Evolutionary conservation across 2,797 vertebrate genomes (phyloP), one percentile per base, ranked within the genome.

Genomic region (Lagodon rhomboides): DNA sequence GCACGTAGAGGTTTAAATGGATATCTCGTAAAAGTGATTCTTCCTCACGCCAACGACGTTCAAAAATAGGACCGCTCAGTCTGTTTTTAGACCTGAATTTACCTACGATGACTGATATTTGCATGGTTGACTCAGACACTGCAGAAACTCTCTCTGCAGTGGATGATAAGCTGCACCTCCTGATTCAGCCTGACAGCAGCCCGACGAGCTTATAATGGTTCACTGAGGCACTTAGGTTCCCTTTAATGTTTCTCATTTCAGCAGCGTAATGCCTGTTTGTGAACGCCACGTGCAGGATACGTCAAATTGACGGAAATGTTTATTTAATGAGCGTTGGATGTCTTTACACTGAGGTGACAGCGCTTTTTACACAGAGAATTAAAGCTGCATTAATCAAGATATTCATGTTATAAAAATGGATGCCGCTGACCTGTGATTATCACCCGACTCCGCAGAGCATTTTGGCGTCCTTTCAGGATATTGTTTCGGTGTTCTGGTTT

Each of bases 101-200:
- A 43, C 74, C 72, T 69, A 55, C 27, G 23, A 68, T 76, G 79
- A 80, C 70, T 75, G 82, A 88, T 85, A 86, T 91, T 91, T 88
- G 73, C 68, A 83, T 80, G 76, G 77, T 65, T 87, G 76, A 87
- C 82, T 80, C 77, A 84, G 43, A 77, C n/a, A 13, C 64, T 85
- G 84, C 74, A 82, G 79, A 89, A 90, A 89, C 66, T 80, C 83
- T 82, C 82, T 86, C 84, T 83, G 82, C 82, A 75, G 68, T 53
- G 71, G 44, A 67, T 85, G 86, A 91, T 85, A 91, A 89, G 79
- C 75, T 77, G 68, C 69, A 84, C 61, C 80, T 84, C 64, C 83
- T 87, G 82, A 92, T 91, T 85, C 77, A 62, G 79, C 71, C 85
- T 88, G 91, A 89, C 91, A 91, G 85, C 88, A 82, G 65, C 76